These are phyloP conservation scores for Agonopterix arenella DNA, from an alignment of 2,888 invertebrate species.

Conservation along the genomic window DNA sequence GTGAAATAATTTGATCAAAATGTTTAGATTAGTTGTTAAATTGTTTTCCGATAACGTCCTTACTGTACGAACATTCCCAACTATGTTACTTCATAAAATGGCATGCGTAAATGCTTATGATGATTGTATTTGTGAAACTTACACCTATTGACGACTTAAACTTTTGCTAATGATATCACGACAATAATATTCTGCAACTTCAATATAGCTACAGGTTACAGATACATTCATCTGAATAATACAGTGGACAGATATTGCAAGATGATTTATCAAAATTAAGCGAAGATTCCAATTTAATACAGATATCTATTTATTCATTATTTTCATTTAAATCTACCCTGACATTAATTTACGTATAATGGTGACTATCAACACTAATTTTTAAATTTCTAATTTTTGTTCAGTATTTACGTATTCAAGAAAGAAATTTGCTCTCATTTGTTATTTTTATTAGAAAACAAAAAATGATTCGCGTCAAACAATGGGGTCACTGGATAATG, in stretches of 20 bases:
- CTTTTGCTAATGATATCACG: slow-evolving; percentile 58
- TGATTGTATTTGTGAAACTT: slow-evolving; percentile 16
- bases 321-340: slow-evolving; percentile 80
- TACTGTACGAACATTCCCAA: too few relatives aligned
- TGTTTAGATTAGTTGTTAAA: too few relatives aligned
- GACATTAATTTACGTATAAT: slow-evolving; percentile 94
- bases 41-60: too few relatives aligned
- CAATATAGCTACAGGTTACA: slow-evolving; percentile 25
- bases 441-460: neutral
- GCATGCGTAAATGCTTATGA: neutral
- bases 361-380: slow-evolving; percentile 78
- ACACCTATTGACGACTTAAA: slow-evolving; percentile 39
- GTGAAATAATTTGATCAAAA: too few relatives aligned
- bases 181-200: slow-evolving; percentile 36
- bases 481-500: slow-evolving; percentile 10
- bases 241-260: slow-evolving; percentile 67
- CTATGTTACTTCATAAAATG: too few relatives aligned
- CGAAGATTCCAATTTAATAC: slow-evolving; percentile 54
- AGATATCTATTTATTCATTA: slow-evolving; percentile 47
- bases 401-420: slow-evolving; percentile 58
- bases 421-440: slow-evolving; percentile 12
- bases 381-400: slow-evolving; percentile 60
- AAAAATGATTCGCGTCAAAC: neutral
- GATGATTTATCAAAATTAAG: slow-evolving; percentile 64
- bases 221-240: slow-evolving; percentile 34